phyloP scores from a whole-genome alignment of 2,888 invertebrate genomes.

The Andrena praecox region DNA sequence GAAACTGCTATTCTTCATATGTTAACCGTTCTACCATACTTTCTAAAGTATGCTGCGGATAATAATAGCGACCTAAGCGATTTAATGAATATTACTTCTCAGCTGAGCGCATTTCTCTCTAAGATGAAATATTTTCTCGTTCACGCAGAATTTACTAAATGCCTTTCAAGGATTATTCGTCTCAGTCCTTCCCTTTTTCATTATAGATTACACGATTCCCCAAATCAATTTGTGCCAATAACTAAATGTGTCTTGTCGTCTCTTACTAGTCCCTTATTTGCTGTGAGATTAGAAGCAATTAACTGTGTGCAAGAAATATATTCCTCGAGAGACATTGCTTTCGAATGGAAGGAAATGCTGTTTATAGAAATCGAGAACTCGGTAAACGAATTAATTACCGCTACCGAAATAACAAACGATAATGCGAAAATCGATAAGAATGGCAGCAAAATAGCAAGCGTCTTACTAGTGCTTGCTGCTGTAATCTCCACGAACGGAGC shows the following conservation, averaged over 20 bases:
- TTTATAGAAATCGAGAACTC: conserved; percentile 80
- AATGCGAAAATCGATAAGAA: conserved; percentile 85
- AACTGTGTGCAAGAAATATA: conserved; percentile 82
- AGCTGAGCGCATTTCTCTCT: conserved; percentile 9
- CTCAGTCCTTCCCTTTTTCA: conserved; percentile 73
- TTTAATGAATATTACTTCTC: conserved; percentile 34
- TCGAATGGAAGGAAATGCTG: conserved; percentile 76
- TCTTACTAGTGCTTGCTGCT: conserved; percentile 86
- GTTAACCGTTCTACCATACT: conserved; percentile 79
- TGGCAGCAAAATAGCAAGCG: conserved; percentile 86
- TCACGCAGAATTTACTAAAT: conserved; percentile 82
- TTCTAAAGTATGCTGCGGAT: conserved; percentile 61
- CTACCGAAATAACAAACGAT: conserved; percentile 84
- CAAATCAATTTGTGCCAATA: conserved; percentile 7
- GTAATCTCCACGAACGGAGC: conserved; percentile 86
- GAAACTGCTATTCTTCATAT: conserved; percentile 79
- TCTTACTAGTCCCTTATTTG: conserved; percentile 29
- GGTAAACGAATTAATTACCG: conserved; percentile 80
- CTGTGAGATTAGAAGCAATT: conserved; percentile 83
- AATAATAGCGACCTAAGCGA: conserved; percentile 22
- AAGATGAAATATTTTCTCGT: conserved; percentile 78
- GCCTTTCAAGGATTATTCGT: conserved; percentile 82
- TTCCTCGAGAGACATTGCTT: conserved; percentile 65
- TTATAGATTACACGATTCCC: background rate
- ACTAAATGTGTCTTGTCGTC: conserved; percentile 41